These are phyloP conservation scores for Chaenogobius annularis DNA, from an alignment of 2,113 vertebrate genomes.

Conservation along the genomic window DNA sequence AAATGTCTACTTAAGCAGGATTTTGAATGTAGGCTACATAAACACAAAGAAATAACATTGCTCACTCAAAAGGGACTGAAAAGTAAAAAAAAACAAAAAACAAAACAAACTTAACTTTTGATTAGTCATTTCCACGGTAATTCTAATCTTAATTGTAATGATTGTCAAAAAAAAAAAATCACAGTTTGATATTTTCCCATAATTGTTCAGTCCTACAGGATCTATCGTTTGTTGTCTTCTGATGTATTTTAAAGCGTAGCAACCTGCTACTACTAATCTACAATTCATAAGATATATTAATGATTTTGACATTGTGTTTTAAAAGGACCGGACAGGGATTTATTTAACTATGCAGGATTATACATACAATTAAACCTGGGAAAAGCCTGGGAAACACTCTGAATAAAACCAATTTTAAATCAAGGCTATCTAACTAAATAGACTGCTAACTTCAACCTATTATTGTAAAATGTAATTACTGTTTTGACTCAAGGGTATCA, in stretches of 20 bases:
- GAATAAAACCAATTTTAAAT: too few relatives aligned
- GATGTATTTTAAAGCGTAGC: not conserved
- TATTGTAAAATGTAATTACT: conserved; percentile 46
- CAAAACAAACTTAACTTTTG: too few relatives aligned
- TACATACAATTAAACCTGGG: too few relatives aligned
- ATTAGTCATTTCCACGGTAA: not conserved
- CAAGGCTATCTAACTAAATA: not conserved
- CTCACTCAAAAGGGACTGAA: too few relatives aligned
- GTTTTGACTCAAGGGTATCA: conserved; percentile 29
- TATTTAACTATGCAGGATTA: too few relatives aligned
- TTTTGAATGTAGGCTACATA: too few relatives aligned
- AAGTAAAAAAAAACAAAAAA: too few relatives aligned
- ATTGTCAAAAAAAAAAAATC: too few relatives aligned
- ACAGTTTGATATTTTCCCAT: not conserved
- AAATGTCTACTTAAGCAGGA: too few relatives aligned
- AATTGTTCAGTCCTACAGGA: not conserved
- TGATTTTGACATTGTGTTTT: not conserved
- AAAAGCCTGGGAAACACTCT: too few relatives aligned
- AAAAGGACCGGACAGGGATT: too few relatives aligned
- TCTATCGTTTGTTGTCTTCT: not conserved
- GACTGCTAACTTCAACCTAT: not conserved
- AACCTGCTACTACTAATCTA: not conserved
- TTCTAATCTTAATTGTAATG: not conserved
- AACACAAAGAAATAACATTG: too few relatives aligned
- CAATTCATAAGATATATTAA: not conserved